These are phyloP conservation scores for Machaerirhynchus nigripectus DNA, from an alignment of 2,113 vertebrate species.

Conservation along the genomic window DNA sequence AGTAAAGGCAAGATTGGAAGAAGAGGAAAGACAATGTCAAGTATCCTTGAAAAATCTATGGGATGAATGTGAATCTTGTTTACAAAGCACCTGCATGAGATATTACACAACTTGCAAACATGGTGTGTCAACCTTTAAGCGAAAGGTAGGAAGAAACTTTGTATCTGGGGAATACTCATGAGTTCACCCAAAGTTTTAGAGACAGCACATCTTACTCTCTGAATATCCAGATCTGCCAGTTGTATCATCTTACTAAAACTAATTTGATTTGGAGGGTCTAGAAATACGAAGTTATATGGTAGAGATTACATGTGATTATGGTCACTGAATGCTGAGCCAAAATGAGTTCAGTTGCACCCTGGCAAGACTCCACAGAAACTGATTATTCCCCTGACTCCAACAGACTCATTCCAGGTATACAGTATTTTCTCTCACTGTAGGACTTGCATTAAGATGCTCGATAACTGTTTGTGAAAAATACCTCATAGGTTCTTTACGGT, in stretches of 20 bases:
- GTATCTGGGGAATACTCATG: background rate
- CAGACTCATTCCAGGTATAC: background rate
- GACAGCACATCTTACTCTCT: background rate
- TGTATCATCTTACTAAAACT: background rate
- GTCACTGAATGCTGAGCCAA: background rate
- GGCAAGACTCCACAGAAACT: background rate
- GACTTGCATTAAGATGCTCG: background rate
- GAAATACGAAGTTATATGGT: background rate
- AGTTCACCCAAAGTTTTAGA: background rate
- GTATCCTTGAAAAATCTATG: constrained; percentile 76
- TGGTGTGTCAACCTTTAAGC: constrained; percentile 72
- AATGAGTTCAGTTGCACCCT: background rate
- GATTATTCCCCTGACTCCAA: background rate
- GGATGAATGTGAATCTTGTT: constrained; percentile 85
- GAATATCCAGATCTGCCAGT: background rate
- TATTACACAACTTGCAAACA: constrained; percentile 81
- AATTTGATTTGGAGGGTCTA: background rate
- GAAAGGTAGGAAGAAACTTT: constrained; percentile 74
- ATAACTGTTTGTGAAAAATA: background rate
- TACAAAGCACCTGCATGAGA: constrained; percentile 83
- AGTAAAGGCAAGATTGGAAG: constrained; percentile 82
- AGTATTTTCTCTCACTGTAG: background rate
- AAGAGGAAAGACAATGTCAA: constrained; percentile 84
- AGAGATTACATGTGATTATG: background rate
- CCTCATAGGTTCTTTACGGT: background rate